Conservation (phyloP, 2,113 vertebrate genomes). For the Nannobrachium achirus region DNA sequence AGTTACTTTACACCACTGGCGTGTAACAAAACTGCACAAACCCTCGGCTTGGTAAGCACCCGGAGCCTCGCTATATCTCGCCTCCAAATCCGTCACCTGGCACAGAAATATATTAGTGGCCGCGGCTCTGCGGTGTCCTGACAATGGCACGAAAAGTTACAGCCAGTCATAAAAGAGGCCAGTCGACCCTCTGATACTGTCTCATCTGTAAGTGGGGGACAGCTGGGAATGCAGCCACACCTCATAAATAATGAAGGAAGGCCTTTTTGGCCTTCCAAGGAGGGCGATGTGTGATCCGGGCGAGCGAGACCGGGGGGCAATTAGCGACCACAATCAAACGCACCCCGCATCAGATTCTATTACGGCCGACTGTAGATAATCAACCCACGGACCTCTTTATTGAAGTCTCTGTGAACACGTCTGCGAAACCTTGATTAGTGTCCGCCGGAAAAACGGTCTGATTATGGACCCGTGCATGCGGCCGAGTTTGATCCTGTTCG, state of each 20-base stretch:
- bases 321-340: slow-evolving; percentile 29
- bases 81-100: slow-evolving; percentile 42
- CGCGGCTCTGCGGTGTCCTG: slow-evolving; percentile 27
- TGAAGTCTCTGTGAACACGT: neutral
- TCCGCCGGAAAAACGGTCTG: neutral
- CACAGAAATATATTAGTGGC: slow-evolving; percentile 38
- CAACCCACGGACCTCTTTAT: neutral
- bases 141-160: slow-evolving; percentile 58
- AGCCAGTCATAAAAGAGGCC: slow-evolving; percentile 57
- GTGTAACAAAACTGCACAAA: slow-evolving; percentile 11
- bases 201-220: slow-evolving; percentile 54
- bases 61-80: slow-evolving; percentile 20
- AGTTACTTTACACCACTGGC: too few species aligned
- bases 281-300: slow-evolving; percentile 17
- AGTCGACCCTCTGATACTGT: slow-evolving; percentile 35
- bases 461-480: neutral
- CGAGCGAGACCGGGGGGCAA: slow-evolving; percentile 13
- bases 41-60: slow-evolving; percentile 25
- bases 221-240: slow-evolving; percentile 55
- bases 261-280: slow-evolving; percentile 13
- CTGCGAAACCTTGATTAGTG: neutral
- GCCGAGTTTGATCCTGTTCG: slow-evolving; percentile 1
- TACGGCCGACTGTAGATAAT: slow-evolving; percentile 16
- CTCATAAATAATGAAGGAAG: slow-evolving; percentile 55
- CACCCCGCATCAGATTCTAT: slow-evolving; percentile 25